A percentile compares a stretch with the other conserved stretches of the same genome.
These are phyloP conservation scores for Gasteruption jaculator DNA, from an alignment of 2,888 invertebrate genomes.

Conservation along the genomic window DNA sequence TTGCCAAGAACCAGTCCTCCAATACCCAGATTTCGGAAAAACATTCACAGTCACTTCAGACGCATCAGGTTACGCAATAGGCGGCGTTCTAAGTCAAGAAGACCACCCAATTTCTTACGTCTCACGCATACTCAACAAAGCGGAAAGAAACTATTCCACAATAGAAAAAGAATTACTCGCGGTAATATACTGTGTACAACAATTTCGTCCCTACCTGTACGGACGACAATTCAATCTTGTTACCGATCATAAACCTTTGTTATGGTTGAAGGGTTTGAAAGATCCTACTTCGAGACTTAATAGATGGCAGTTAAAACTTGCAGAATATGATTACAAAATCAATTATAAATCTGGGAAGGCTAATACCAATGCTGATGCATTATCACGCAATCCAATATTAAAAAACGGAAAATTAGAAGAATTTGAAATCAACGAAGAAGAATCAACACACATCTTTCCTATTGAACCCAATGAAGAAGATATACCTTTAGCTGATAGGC, in stretches of 20 bases:
- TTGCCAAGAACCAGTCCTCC: constrained; percentile 12
- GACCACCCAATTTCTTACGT: constrained; percentile 11
- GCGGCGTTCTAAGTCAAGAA: constrained; percentile 18
- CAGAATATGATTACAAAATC: constrained; percentile 16
- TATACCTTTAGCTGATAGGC: no score
- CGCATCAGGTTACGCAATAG: constrained; percentile 14
- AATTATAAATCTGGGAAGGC: constrained; percentile 13
- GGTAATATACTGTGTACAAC: constrained; percentile 19
- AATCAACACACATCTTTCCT: neutral
- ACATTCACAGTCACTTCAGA: constrained; percentile 17
- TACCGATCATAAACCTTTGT: constrained; percentile 37
- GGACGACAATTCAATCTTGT: constrained; percentile 32
- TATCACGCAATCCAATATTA: constrained; percentile 17
- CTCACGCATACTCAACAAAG: constrained; percentile 5
- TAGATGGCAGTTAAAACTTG: constrained; percentile 12
- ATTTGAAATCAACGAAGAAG: no score
- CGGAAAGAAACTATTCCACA: constrained; percentile 7
- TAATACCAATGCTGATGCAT: constrained; percentile 13
- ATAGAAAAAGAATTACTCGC: constrained; percentile 14
- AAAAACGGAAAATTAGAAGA: neutral
- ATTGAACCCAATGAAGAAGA: no score
- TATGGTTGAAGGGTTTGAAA: constrained; percentile 12
- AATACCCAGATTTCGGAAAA: constrained; percentile 12
- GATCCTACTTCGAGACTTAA: constrained; percentile 14
- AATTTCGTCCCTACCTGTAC: constrained; percentile 34